phyloP scores from a whole-genome alignment of 2,797 vertebrate species.

The Tokudaia muenninki region DNA sequence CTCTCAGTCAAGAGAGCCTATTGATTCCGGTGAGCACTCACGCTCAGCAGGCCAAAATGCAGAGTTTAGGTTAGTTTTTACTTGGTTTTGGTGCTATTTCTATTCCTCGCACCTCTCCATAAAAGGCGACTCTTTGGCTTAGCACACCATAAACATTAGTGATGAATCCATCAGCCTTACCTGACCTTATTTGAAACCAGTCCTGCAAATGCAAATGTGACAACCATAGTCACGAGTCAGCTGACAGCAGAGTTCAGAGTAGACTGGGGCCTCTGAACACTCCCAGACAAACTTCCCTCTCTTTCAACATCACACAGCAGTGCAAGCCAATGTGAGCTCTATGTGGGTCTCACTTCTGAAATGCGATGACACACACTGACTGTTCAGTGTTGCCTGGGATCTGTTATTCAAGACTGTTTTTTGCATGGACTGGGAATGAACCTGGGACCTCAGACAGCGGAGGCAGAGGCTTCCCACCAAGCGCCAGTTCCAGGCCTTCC shows the following conservation, averaged over 20 bases:
- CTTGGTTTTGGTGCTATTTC: background rate
- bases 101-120: background rate
- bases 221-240: background rate
- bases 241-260: background rate
- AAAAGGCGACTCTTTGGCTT: conserved; percentile 4
- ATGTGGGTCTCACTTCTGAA: background rate
- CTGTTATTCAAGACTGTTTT: background rate
- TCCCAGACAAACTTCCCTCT: background rate
- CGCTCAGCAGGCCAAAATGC: background rate
- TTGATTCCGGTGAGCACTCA: background rate
- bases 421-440: background rate
- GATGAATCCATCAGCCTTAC: background rate
- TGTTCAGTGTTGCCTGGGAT: background rate
- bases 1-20: background rate
- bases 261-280: background rate
- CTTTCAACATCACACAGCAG: background rate
- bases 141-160: background rate
- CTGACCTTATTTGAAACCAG: conserved; percentile 31
- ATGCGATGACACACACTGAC: background rate
- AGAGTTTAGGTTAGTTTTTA: background rate
- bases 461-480: background rate
- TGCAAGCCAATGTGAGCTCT: conserved; percentile 36
- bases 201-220: background rate
- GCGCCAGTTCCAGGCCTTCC: background rate
- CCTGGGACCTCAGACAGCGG: background rate